Evolutionary conservation across 1,140 invertebrate species (phyloP).

Genomic region (Drosophila watanabei): DNA sequence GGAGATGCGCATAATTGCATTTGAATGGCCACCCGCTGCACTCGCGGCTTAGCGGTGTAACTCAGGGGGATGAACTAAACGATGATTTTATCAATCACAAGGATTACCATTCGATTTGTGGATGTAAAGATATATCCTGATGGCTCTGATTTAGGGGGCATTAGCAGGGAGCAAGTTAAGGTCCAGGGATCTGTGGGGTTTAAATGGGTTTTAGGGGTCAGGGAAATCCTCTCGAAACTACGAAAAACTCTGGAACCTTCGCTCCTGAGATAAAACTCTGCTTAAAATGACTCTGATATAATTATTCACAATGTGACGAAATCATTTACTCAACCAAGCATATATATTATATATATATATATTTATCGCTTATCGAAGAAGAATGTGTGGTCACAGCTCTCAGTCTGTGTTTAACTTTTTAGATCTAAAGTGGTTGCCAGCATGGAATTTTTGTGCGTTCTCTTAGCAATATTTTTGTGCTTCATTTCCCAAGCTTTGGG

Average conservation of each 20-base stretch:
- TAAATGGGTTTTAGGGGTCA: neutral
- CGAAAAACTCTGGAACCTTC: neutral
- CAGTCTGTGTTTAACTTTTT: neutral
- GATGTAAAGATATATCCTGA: neutral
- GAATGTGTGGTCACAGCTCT: neutral
- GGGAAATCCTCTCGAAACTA: neutral
- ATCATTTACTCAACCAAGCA: neutral
- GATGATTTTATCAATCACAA: constrained; percentile 31
- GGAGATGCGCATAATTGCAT: constrained; percentile 81
- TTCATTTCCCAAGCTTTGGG: neutral
- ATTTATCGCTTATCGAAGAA: neutral
- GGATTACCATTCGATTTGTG: constrained; percentile 23
- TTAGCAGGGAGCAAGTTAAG: neutral
- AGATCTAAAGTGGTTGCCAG: neutral
- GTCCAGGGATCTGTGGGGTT: neutral
- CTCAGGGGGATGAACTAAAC: constrained; percentile 24
- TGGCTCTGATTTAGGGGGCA: constrained; percentile 5
- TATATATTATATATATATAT: neutral
- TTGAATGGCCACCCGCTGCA: constrained; percentile 36
- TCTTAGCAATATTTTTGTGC: neutral
- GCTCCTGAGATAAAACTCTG: neutral
- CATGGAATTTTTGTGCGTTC: neutral
- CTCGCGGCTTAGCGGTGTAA: neutral
- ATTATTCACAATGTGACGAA: neutral
- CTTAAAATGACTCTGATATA: neutral